These are phyloP conservation scores for Apaloderma vittatum DNA, from an alignment of 2,113 vertebrate species.

Conservation along the genomic window DNA sequence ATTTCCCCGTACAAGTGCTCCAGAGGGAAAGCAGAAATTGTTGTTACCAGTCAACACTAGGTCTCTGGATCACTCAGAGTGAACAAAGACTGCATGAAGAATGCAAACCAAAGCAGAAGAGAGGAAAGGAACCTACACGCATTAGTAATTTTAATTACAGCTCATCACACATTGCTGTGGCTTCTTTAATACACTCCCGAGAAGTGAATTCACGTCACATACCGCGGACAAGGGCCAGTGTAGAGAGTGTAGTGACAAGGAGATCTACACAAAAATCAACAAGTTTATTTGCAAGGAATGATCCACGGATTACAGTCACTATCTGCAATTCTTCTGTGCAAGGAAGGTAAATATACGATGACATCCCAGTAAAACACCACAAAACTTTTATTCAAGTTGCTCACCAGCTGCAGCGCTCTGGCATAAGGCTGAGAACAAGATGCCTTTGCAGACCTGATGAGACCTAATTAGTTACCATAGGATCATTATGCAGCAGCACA, in stretches of 20 bases:
- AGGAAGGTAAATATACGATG: background rate
- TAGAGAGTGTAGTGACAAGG: background rate
- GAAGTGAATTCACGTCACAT: background rate
- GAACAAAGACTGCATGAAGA: background rate
- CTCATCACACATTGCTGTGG: background rate
- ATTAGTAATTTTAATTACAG: slow-evolving; percentile 43
- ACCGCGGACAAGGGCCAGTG: background rate
- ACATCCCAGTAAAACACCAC: background rate
- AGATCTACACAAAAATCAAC: background rate
- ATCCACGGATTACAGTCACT: background rate
- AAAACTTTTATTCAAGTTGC: background rate
- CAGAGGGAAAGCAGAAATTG: background rate
- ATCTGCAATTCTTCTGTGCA: background rate
- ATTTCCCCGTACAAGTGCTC: background rate
- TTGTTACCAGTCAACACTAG: background rate
- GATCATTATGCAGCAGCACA: background rate
- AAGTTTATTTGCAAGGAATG: background rate
- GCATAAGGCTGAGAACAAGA: background rate
- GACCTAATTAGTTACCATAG: background rate
- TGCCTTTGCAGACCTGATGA: background rate
- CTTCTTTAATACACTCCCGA: background rate
- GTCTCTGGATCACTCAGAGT: background rate
- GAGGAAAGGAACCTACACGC: background rate
- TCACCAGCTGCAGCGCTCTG: background rate
- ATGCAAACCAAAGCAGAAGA: background rate